Base-by-base conservation (phyloP, 2,888 invertebrate species). In the Trachelus stipa region DNA sequence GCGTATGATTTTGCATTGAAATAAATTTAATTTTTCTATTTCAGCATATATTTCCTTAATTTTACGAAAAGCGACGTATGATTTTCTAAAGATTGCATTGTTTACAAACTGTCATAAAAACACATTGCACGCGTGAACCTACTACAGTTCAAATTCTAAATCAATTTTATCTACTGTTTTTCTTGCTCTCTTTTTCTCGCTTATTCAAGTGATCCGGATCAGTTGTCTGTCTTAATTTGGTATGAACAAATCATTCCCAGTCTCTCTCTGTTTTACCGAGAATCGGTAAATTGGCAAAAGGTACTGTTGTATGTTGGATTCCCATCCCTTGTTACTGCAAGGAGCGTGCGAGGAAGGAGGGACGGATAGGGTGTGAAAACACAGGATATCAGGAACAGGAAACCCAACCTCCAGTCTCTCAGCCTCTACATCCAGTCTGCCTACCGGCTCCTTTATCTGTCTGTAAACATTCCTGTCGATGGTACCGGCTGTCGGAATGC, bases 361-460 rank as follows among this genome's bases (percentile, higher is more conserved):
- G 35, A 12, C 12, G 69, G 71, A 30, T 33, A 15, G 33, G 73
- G 68, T 73, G 75, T 31, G 34, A 68, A 56, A 71, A 34, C 12
- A 31, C 31, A 31, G 71, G 71, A 71, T 15, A 71, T 71, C 71
- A 34, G 71, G 71, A 71, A 71, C 71, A 71, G 71, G 71, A 71
- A 71, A 31, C 71, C 71, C 71, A 71, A 30, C 71, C 31, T 71
- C 71, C 33, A 11, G 31, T 71, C 71, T n/a, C 12, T 71, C 71
- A 56, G 23, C 9, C 40, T 56, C 40, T 56, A 56, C 40, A 56
- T 23, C 40, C 23, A 56, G 40, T 56, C 75, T 75, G 56, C 9
- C 33, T 74, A 69, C 23, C 56, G 80, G 71, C 35, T 34, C n/a
- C 12, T 77, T 35, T 71, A 31, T 75, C 33, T 56, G n/a, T 73